A percentile compares a stretch with the other conserved stretches of the same genome.
phyloP scores from a whole-genome alignment of 2,797 vertebrate genomes.

The Natrix natrix region DNA sequence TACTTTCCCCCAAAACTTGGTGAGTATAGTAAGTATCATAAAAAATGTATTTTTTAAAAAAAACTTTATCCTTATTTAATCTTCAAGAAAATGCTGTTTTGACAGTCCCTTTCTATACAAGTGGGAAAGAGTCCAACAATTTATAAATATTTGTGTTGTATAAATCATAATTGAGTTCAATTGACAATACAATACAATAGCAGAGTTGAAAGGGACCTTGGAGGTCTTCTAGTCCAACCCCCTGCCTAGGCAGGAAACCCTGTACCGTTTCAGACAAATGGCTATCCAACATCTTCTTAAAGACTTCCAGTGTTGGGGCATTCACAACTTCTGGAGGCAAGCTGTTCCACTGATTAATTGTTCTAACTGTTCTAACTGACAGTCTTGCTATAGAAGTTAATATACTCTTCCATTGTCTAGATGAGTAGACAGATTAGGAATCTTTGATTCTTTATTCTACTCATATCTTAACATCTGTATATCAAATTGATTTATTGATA shows the following conservation, averaged over 20 bases:
- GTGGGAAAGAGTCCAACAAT: neutral
- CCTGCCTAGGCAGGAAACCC: no score
- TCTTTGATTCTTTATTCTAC: neutral
- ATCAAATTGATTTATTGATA: neutral
- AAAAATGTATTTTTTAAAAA: neutral
- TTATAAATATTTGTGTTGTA: neutral
- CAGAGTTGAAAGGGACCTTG: no score
- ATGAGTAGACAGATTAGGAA: neutral
- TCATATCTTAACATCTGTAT: neutral
- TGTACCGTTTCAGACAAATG: no score
- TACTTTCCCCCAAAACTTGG: neutral
- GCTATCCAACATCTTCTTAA: no score
- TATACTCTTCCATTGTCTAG: neutral
- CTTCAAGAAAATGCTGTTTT: neutral
- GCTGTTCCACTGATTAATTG: no score
- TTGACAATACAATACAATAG: no score
- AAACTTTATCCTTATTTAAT: neutral
- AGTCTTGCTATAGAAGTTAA: neutral
- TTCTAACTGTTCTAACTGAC: no score
- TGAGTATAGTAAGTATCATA: neutral
- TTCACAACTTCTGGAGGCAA: no score
- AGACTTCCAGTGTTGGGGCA: no score
- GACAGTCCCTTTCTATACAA: neutral
- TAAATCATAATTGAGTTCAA: neutral
- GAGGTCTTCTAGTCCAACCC: no score